Evolutionary conservation across 1,140 invertebrate species (phyloP).

Genomic region (Cepaea nemoralis): DNA sequence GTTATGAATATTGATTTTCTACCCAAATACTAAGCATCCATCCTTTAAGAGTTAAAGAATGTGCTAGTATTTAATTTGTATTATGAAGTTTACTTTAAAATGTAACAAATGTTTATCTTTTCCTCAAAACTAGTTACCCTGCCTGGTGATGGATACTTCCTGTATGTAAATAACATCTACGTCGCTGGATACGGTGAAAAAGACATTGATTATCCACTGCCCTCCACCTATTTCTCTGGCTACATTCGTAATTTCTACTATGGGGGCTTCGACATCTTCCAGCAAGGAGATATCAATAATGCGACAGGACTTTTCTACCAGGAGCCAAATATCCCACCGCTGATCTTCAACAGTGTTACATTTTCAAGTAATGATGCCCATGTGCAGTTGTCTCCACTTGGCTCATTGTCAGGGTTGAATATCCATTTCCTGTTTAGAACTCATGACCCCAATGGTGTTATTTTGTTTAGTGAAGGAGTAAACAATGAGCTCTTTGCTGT

Average conservation of each 20-base stretch:
- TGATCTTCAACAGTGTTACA: slow-evolving; percentile 59
- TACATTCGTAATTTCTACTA: slow-evolving; percentile 63
- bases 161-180: slow-evolving; percentile 45
- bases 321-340: slow-evolving; percentile 35
- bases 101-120: background rate
- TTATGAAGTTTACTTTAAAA: background rate
- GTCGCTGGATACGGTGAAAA: slow-evolving; percentile 43
- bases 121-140: slow-evolving; percentile 47
- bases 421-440: slow-evolving; percentile 68
- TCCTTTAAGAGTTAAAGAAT: too few species aligned
- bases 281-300: background rate
- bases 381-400: slow-evolving; percentile 54
- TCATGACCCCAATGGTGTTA: slow-evolving; percentile 82
- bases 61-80: too few species aligned
- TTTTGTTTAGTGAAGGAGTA: slow-evolving; percentile 94
- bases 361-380: slow-evolving; percentile 51
- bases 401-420: slow-evolving; percentile 43
- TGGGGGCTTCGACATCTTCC: slow-evolving; percentile 53
- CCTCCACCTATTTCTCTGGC: slow-evolving; percentile 53
- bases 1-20: too few species aligned
- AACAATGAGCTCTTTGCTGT: slow-evolving; percentile 92
- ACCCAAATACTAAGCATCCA: too few species aligned
- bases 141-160: slow-evolving; percentile 42
- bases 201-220: background rate
- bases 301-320: background rate